A percentile compares a stretch with the other conserved stretches of the same genome.
Conservation (phyloP, 1,140 invertebrate species). For the Diorhabda elongata region DNA sequence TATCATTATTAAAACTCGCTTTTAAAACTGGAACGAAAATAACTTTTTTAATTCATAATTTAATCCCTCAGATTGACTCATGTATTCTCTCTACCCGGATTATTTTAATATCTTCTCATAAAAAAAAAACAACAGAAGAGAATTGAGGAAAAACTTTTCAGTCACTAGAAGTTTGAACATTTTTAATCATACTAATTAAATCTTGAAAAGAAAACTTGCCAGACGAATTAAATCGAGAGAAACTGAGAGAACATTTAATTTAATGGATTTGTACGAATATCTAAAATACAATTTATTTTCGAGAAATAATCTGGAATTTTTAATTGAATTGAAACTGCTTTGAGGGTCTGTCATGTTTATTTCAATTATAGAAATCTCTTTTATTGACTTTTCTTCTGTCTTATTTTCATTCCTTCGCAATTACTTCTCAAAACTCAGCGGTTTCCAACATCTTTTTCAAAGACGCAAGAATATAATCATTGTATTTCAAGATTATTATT, state of each 20-base stretch:
- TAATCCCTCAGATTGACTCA: background rate
- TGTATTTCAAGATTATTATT: too few relatives aligned
- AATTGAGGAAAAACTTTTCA: background rate
- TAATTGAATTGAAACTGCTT: slow-evolving; percentile 33
- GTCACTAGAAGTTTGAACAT: slow-evolving; percentile 6
- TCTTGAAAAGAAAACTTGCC: slow-evolving; percentile 20
- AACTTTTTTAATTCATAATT: too few relatives aligned
- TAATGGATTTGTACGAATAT: slow-evolving; percentile 21
- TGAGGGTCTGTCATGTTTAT: slow-evolving; percentile 35
- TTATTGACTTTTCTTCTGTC: slow-evolving; percentile 17
- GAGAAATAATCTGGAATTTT: slow-evolving; percentile 30
- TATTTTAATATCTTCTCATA: background rate
- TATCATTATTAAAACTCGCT: background rate
- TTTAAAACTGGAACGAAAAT: background rate
- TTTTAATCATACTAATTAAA: slow-evolving; percentile 27
- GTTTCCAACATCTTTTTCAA: slow-evolving; percentile 4
- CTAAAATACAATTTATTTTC: slow-evolving; percentile 28
- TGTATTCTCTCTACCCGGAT: background rate
- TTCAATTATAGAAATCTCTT: slow-evolving; percentile 34
- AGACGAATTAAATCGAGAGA: slow-evolving; percentile 18
- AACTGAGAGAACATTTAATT: slow-evolving; percentile 21
- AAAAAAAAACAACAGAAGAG: background rate
- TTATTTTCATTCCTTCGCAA: background rate
- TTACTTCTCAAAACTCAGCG: background rate
- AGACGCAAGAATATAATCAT: too few relatives aligned